Conservation (phyloP, 2,797 vertebrate genomes). For the Pristis pectinata region DNA sequence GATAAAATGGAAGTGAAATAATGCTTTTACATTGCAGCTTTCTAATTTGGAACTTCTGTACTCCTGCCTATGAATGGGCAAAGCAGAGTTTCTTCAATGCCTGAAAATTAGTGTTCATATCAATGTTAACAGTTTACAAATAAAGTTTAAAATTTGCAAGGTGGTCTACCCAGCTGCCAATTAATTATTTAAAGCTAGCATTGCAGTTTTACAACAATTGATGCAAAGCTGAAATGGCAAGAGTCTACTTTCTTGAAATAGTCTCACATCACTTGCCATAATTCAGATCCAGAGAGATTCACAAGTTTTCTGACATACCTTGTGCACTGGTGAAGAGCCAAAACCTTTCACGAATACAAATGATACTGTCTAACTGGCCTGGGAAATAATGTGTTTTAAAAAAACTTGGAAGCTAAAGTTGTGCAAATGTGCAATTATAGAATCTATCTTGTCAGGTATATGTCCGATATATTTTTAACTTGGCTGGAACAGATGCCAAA, state of each 20-base stretch:
- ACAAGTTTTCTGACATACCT: background rate
- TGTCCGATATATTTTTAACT: background rate
- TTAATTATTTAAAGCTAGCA: background rate
- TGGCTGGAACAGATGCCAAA: conserved; percentile 3
- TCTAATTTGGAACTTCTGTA: background rate
- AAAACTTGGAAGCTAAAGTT: background rate
- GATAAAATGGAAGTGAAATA: background rate
- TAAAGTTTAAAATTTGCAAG: background rate
- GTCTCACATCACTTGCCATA: background rate
- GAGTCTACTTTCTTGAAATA: background rate
- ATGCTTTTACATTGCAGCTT: background rate
- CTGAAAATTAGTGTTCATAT: background rate
- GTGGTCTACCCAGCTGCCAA: background rate
- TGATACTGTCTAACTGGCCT: background rate
- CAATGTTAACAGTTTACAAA: background rate
- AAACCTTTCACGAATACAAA: background rate
- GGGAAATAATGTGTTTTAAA: background rate
- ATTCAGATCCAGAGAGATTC: background rate
- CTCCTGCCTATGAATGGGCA: background rate
- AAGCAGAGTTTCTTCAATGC: background rate
- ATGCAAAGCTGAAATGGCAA: background rate
- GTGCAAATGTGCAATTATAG: background rate
- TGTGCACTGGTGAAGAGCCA: background rate
- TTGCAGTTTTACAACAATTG: background rate
- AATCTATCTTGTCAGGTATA: background rate